Percentiles rank a stretch among this genome's conserved stretches.
phyloP scores from a whole-genome alignment of 2,797 vertebrate genomes.

The Falco peregrinus region DNA sequence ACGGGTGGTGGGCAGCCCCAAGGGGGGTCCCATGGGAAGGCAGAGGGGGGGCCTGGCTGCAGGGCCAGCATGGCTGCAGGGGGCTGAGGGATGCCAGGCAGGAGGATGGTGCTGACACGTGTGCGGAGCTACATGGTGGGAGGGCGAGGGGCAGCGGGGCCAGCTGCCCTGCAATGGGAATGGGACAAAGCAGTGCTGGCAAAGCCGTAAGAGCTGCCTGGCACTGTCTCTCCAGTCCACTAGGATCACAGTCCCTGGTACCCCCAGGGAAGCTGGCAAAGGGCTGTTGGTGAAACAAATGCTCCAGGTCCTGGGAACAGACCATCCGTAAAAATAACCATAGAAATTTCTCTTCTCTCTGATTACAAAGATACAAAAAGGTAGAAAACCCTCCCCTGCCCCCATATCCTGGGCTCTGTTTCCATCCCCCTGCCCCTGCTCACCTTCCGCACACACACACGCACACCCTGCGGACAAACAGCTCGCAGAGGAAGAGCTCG shows the following conservation, averaged over 20 bases:
- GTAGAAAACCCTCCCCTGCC: constrained; percentile 89
- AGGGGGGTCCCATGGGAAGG: accelerated
- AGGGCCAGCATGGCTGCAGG: neutral
- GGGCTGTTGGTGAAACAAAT: constrained; percentile 50
- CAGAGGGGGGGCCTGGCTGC: neutral
- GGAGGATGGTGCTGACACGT: accelerated
- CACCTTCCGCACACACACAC: neutral
- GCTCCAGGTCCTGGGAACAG: constrained; percentile 66
- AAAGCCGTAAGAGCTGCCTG: neutral
- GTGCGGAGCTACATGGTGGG: neutral
- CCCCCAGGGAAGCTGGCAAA: neutral
- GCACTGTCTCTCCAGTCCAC: neutral
- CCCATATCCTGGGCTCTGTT: neutral
- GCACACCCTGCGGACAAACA: neutral
- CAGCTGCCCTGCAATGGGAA: neutral
- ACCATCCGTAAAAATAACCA: constrained; percentile 88
- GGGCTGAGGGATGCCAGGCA: neutral
- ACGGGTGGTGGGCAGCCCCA: neutral
- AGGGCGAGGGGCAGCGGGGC: neutral
- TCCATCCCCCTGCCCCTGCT: neutral
- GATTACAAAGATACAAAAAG: constrained; percentile 99
- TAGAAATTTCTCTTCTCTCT: constrained; percentile 91
- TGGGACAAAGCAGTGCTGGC: neutral
- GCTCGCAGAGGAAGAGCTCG: constrained; percentile 34
- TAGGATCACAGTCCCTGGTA: neutral